Conservation (phyloP, 2,797 vertebrate genomes). For the Enteromius afrohamiltoni region DNA sequence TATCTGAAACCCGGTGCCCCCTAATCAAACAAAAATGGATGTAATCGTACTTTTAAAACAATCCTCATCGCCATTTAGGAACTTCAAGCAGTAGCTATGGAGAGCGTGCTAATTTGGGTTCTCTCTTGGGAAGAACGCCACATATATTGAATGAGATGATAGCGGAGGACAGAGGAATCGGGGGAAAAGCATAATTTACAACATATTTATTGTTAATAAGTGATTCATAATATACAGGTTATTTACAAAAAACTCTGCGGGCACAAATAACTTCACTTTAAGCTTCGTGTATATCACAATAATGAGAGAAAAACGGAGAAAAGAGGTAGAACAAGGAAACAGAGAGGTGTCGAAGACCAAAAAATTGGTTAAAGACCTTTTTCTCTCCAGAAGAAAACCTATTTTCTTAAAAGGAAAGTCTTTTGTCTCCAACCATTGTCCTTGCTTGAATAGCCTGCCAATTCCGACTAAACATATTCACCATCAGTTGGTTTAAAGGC, state of each 20-base stretch:
- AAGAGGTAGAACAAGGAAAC: slow-evolving; percentile 62
- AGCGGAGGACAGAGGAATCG: not conserved
- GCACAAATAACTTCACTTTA: slow-evolving; percentile 55
- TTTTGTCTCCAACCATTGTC: slow-evolving; percentile 62
- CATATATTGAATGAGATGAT: slow-evolving; percentile 28
- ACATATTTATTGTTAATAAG: slow-evolving; percentile 61
- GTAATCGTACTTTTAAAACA: slow-evolving; percentile 32
- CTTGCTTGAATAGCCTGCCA: slow-evolving; percentile 62
- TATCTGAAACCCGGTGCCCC: slow-evolving; percentile 42
- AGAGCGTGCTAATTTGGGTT: slow-evolving; percentile 33
- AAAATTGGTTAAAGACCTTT: slow-evolving; percentile 58
- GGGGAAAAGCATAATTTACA: slow-evolving; percentile 57
- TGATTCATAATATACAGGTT: slow-evolving; percentile 60
- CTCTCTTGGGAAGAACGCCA: slow-evolving; percentile 35
- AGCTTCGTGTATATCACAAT: slow-evolving; percentile 59
- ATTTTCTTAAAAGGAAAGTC: slow-evolving; percentile 63
- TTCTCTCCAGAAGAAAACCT: slow-evolving; percentile 56
- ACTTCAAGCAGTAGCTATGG: not conserved
- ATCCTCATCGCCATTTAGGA: slow-evolving; percentile 19
- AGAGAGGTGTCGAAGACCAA: slow-evolving; percentile 60
- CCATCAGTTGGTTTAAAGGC: slow-evolving; percentile 62
- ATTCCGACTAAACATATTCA: slow-evolving; percentile 63
- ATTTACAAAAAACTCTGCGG: slow-evolving; percentile 60
- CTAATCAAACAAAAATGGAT: slow-evolving; percentile 45
- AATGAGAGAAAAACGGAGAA: slow-evolving; percentile 47